These are phyloP conservation scores for Anoplophora glabripennis DNA, from an alignment of 1,140 invertebrate species.

Conservation along the genomic window DNA sequence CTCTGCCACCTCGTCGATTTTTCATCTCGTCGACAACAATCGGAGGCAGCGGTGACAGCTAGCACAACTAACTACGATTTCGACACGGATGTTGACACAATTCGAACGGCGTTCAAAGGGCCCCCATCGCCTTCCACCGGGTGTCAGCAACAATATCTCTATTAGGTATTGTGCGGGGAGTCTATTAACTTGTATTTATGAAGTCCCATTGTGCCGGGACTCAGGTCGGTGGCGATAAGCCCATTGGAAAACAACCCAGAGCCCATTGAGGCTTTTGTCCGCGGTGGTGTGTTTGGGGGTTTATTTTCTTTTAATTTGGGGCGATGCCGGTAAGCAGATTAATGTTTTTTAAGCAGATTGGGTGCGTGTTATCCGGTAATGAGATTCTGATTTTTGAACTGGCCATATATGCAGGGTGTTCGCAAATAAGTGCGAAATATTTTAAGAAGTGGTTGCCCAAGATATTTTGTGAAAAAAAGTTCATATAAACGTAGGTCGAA, in stretches of 20 bases:
- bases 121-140: slow-evolving; percentile 31
- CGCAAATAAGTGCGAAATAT: no score
- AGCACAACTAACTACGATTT: slow-evolving; percentile 15
- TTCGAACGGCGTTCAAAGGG: slow-evolving; percentile 23
- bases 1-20: background rate
- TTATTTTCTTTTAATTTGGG: no score
- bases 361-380: no score
- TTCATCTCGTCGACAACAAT: slow-evolving; percentile 7
- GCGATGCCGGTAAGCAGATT: no score
- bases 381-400: no score
- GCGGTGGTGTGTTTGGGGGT: no score
- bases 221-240: slow-evolving; percentile 12
- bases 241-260: background rate
- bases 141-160: slow-evolving; percentile 41
- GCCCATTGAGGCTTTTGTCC: no score
- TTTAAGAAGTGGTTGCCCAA: no score
- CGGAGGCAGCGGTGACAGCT: slow-evolving; percentile 9
- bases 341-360: no score
- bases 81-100: slow-evolving; percentile 29
- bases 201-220: slow-evolving; percentile 18
- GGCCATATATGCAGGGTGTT: no score
- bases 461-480: no score
- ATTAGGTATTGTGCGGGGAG: slow-evolving; percentile 36
- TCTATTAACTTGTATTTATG: slow-evolving; percentile 43
- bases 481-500: no score